Conservation (phyloP, 1,140 invertebrate genomes). For the Macrobrachium nipponense region DNA sequence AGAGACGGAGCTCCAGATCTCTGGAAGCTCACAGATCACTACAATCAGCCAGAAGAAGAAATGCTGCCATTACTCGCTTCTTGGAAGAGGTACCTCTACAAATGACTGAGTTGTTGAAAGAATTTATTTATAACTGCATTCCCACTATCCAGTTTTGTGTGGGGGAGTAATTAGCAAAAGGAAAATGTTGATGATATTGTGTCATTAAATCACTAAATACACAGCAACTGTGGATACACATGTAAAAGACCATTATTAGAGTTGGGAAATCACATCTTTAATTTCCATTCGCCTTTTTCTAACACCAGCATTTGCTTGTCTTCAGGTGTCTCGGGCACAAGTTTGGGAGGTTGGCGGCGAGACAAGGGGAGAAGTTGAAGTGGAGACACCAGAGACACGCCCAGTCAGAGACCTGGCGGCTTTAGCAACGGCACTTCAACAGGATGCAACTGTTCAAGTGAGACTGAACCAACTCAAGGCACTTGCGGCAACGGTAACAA, state of each 20-base stretch:
- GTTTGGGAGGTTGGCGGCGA: conserved; percentile 41
- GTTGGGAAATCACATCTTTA: background rate
- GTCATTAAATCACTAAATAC: too few species aligned
- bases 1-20: conserved; percentile 43
- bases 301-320: background rate
- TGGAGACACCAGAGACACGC: conserved; percentile 41
- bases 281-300: too few species aligned
- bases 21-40: conserved; percentile 44
- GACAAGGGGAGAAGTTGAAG: conserved; percentile 27
- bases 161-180: background rate
- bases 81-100: conserved; percentile 33
- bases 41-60: conserved; percentile 36
- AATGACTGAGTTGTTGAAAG: too few species aligned
- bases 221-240: too few species aligned
- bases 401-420: conserved; percentile 40
- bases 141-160: background rate
- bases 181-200: too few species aligned
- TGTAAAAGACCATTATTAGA: too few species aligned
- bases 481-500: conserved; percentile 9
- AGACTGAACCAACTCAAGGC: conserved; percentile 24
- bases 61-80: conserved; percentile 33
- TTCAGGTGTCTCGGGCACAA: conserved; percentile 43
- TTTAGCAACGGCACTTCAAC: conserved; percentile 27
- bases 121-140: background rate
- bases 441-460: conserved; percentile 29